Evolutionary conservation across 2,113 vertebrate species (phyloP).

Genomic region (Pterocles orientalis): DNA sequence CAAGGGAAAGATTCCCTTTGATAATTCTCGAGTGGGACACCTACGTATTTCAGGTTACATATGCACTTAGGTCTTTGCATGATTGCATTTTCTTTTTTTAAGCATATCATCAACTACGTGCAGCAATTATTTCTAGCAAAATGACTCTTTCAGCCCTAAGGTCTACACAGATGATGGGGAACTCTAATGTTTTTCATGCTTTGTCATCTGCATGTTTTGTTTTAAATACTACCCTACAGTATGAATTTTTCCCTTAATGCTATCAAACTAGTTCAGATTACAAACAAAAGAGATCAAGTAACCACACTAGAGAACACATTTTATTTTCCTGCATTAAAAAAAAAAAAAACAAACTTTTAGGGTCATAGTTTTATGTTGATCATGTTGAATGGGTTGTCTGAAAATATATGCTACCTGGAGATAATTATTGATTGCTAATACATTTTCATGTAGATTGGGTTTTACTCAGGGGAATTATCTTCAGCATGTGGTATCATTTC

Average conservation of each 20-base stretch:
- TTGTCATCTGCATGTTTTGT: not conserved
- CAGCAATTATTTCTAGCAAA: not conserved
- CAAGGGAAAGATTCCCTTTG: not conserved
- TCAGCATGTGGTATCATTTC: constrained; percentile 9
- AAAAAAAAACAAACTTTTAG: not conserved
- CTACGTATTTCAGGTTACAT: not conserved
- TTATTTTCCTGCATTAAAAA: not conserved
- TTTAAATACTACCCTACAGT: not conserved
- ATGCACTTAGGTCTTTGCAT: not conserved
- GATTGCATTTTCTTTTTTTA: not conserved
- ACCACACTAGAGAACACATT: not conserved
- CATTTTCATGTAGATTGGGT: not conserved
- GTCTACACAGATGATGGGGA: not conserved
- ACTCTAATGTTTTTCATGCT: not conserved
- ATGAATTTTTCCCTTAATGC: not conserved
- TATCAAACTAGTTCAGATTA: not conserved
- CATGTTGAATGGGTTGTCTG: not conserved
- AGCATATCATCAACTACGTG: not conserved
- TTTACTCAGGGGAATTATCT: not conserved
- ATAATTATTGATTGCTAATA: not conserved
- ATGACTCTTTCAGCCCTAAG: not conserved
- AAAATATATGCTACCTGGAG: not conserved
- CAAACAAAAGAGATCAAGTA: not conserved
- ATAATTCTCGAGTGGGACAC: not conserved
- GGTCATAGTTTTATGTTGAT: not conserved